Evolutionary conservation across 2,797 vertebrate genomes (phyloP), one percentile per base, ranked within the genome.

Genomic region (Molossus molossus): DNA sequence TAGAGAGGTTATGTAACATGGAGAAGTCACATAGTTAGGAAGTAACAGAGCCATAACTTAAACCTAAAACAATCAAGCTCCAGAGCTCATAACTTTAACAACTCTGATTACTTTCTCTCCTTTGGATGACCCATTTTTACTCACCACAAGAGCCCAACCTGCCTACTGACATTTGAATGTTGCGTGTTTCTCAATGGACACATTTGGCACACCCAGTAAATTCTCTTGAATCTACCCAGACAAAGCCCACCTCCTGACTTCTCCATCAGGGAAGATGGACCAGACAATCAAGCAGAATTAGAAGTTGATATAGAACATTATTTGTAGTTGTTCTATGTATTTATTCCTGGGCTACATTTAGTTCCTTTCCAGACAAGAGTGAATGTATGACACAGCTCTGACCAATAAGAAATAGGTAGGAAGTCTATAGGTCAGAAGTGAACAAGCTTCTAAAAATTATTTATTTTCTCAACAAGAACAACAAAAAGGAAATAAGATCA

Each of bases 41-140:
- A 93, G 53, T 79, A 33, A 72, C 29, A 64, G 60, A 87, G 33
- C 21, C 9, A 85, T 64, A 94, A 94, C 33, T 18, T 93, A 93
- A 88, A 83, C 60, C 64, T 17, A 65, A 90, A 62, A 67, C 33
- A 80, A 45, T 27, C 45, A 81, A 12, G 27, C 62, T 93, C 37
- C n/a, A 65, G 18, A 37, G 23, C 18, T 29, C 37, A 48, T 50
- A 81, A 72, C 27, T 67, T 85, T 55, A 83, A 75, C 57, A 45
- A 73, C 23, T 67, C 81, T 55, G 27, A 67, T 88, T 45, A 73
- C 62, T 94, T 94, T 90, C n/a, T 91, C 55, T 23, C 57, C 57
- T 45, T 73, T 40, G 53, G 7, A 87, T 58, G 55, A 50, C 20
- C 64, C 25, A 33, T 69, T 93, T 85, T 82, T 45, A 82, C 14